Base-by-base conservation (phyloP, 2,113 vertebrate species). In the Hirundichthys speculiger region DNA sequence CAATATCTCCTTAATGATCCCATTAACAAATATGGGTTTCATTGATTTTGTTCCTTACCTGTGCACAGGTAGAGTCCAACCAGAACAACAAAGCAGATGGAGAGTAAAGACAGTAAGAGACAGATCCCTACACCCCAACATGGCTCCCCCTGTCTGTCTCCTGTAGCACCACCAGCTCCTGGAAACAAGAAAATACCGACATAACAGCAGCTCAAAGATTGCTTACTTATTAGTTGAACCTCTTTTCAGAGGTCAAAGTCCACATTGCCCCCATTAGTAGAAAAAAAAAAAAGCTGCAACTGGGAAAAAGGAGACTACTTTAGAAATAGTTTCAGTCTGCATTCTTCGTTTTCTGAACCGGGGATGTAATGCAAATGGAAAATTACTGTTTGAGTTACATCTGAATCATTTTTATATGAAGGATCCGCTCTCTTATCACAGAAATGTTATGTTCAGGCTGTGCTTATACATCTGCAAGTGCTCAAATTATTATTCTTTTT, bases 61-160 rank as follows among this genome's bases (percentile, higher is more conserved):
- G 70, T 51, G 47, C 21, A n/a, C 43, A 62, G 18, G 58, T 5
- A 86, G 48, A 77, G 1, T 56, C 47, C 71, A 0, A 41, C 14
- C 50, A 77, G 0, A 34, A 51, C 2, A 16, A 51, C 0, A 0
- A 65, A 4, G 7, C 24, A 18, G 14, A 84, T 19, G 58, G 56
- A 3, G 2, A 75, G 3, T 1, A 41, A 9, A n/a, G 50, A 42
- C 1, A 58, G 64, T 12, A 80, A 42, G 4, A 76, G 3, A 1
- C 82, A 80, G 64, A 79, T 34, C 0, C 41, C 66, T 27, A 59
- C 4, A 45, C 2, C 50, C 68, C 51, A 78, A 50, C 85, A 83
- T 1, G 74, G 68, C 71, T 0, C 46, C 49, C 13, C 19, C 16
- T 0, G 0, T 3, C 0, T 0, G 12, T 24, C 27, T 0, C 13